Conservation (phyloP, 2,113 vertebrate species). For the Phoenicopterus ruber region DNA sequence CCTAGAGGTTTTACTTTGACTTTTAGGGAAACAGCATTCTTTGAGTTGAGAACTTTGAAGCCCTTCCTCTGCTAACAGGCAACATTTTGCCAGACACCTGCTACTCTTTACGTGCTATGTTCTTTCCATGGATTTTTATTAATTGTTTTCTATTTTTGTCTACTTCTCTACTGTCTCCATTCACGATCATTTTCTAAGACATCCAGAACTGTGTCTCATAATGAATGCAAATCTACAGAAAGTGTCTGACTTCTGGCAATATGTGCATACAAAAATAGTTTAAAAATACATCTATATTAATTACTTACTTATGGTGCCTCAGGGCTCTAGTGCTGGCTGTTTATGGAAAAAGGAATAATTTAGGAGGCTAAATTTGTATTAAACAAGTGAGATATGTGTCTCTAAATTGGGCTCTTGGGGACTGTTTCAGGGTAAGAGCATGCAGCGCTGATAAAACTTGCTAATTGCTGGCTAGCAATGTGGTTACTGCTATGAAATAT, state of each 20-base stretch:
- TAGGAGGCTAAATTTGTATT: constrained; percentile 26
- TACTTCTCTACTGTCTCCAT: background rate
- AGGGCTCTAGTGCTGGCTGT: background rate
- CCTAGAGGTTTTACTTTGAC: background rate
- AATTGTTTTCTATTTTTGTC: background rate
- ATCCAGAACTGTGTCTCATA: background rate
- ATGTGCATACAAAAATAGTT: background rate
- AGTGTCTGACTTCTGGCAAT: background rate
- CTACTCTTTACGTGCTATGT: background rate
- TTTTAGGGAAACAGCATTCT: background rate
- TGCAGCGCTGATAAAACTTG: background rate
- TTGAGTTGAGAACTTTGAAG: background rate
- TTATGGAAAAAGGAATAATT: constrained; percentile 51
- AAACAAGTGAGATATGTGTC: constrained; percentile 1
- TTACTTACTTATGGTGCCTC: background rate
- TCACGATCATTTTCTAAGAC: background rate
- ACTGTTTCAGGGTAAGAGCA: constrained; percentile 1
- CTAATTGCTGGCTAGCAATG: background rate
- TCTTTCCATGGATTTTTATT: background rate
- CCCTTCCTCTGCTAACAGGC: background rate
- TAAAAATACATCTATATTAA: background rate
- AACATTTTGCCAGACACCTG: background rate
- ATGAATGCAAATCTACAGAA: background rate
- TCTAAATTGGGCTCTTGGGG: constrained; percentile 43
- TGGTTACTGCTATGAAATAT: background rate